Percentiles rank a stretch among this genome's conserved stretches.
These are phyloP conservation scores for Mesorhabditis sp. DNA, from an alignment of 2,888 invertebrate genomes.

Conservation along the genomic window DNA sequence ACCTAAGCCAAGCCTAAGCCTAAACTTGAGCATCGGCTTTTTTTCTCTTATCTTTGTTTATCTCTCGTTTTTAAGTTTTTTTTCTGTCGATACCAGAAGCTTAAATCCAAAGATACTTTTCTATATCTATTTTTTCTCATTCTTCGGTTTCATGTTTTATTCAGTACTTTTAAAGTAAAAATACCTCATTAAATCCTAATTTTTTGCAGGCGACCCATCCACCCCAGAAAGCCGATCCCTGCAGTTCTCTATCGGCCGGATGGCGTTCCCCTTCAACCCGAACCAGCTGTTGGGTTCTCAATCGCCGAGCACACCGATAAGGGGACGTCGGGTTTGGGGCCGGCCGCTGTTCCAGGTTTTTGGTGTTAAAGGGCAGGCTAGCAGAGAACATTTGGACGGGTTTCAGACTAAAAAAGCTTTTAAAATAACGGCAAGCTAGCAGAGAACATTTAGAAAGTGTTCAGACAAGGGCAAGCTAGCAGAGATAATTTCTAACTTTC, in stretches of 20 bases:
- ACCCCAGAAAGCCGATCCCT: neutral
- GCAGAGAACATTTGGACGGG: neutral
- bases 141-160: neutral
- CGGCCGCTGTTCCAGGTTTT: neutral
- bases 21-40: neutral
- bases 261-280: slow-evolving; percentile 2
- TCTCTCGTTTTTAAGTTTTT: neutral
- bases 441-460: too few species aligned
- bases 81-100: neutral
- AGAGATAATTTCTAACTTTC: neutral
- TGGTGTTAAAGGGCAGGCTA: neutral
- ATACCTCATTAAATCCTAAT: neutral
- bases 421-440: too few species aligned
- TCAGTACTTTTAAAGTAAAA: neutral
- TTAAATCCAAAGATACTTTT: neutral
- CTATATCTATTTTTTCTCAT: neutral
- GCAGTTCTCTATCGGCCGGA: neutral
- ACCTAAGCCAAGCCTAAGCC: neutral
- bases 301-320: slow-evolving; percentile 2
- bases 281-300: neutral
- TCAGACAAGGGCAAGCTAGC: neutral
- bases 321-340: neutral
- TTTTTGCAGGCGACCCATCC: neutral
- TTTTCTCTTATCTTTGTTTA: neutral
- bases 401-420: too few species aligned